Percentiles rank a stretch among this genome's conserved stretches.
phyloP scores from a whole-genome alignment of 2,113 vertebrate genomes.

The Eptatretus burgeri region DNA sequence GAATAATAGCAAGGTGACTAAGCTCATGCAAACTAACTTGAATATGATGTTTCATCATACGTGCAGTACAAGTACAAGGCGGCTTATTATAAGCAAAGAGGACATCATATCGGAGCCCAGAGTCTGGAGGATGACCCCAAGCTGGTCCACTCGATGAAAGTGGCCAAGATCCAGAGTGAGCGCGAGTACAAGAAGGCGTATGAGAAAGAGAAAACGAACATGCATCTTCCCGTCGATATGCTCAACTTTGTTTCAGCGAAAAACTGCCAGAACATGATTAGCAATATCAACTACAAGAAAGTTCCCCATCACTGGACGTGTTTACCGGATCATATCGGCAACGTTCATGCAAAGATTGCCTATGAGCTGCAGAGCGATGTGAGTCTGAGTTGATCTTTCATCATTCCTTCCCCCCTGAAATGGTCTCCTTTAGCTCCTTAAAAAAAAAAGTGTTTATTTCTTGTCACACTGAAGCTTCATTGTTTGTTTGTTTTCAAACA shows the following conservation, averaged over 20 bases:
- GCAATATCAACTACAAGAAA: conserved; percentile 20
- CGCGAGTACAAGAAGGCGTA: conserved; percentile 31
- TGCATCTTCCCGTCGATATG: conserved; percentile 25
- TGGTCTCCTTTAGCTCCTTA: background rate
- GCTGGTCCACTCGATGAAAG: conserved; percentile 25
- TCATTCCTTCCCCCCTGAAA: conserved; percentile 2
- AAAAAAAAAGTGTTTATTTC: background rate
- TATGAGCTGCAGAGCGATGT: conserved; percentile 33
- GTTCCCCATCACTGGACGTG: conserved; percentile 26
- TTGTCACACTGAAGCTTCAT: background rate
- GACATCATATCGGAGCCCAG: conserved; percentile 27
- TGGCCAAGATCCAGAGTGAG: conserved; percentile 29
- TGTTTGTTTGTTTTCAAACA: conserved; percentile 14
- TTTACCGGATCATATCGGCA: conserved; percentile 26
- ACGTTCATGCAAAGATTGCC: conserved; percentile 20
- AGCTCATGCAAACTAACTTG: too few species aligned
- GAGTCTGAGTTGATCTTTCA: conserved; percentile 11
- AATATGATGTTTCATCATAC: too few species aligned
- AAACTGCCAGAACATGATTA: conserved; percentile 26
- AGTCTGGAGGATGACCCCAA: conserved; percentile 27
- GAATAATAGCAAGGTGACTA: too few species aligned
- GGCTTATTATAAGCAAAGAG: conserved; percentile 29
- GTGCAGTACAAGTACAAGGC: conserved; percentile 33
- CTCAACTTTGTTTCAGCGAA: conserved; percentile 23
- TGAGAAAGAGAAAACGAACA: conserved; percentile 29